Conservation (phyloP, 2,888 invertebrate genomes). For the Heteromurus nitidus region DNA sequence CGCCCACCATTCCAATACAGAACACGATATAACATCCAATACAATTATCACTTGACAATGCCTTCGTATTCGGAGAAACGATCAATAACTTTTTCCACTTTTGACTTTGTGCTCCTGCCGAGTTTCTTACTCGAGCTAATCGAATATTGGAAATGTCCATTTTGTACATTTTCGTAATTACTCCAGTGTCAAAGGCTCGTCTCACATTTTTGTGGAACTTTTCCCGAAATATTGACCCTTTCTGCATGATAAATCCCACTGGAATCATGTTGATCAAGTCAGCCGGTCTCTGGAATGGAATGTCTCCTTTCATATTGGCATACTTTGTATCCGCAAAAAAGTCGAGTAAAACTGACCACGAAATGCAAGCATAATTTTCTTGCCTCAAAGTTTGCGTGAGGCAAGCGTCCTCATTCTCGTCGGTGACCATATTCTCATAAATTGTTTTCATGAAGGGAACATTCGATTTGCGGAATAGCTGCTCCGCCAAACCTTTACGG, state of each 20-base stretch:
- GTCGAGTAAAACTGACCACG: neutral
- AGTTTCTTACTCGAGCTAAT: too few species aligned
- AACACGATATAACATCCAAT: constrained; percentile 39
- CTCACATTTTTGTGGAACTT: neutral
- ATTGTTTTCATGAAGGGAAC: neutral
- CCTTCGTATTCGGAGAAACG: neutral
- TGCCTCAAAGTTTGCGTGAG: neutral
- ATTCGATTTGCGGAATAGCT: neutral
- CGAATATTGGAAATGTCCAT: neutral
- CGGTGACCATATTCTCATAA: neutral
- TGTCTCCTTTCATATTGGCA: neutral
- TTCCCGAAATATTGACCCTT: neutral
- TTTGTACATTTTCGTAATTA: neutral
- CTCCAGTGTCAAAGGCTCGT: neutral
- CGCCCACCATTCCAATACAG: constrained; percentile 5
- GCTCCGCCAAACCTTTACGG: neutral
- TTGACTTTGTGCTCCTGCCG: too few species aligned
- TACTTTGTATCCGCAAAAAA: neutral
- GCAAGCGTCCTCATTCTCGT: neutral
- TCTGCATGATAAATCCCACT: neutral
- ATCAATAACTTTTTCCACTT: constrained; percentile 25
- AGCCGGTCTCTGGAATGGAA: neutral
- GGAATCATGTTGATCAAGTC: neutral
- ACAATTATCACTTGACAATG: constrained; percentile 32
- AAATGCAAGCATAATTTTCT: neutral